These are phyloP conservation scores for Lichenostomus cassidix DNA, from an alignment of 2,113 vertebrate genomes.

Conservation along the genomic window DNA sequence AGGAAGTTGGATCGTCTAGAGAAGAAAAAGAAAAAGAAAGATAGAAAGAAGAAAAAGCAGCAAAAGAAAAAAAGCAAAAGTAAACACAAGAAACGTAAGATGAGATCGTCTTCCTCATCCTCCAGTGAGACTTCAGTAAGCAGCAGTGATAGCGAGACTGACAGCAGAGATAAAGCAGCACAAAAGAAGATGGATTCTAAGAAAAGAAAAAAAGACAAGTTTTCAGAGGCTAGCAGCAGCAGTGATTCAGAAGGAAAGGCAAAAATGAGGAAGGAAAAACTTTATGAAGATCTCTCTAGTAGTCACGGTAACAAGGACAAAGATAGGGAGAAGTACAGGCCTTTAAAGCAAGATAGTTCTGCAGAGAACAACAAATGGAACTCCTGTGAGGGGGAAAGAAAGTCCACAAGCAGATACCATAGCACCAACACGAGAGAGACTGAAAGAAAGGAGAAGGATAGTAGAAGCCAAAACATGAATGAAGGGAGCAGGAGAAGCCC, in stretches of 20 bases:
- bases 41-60: constrained; percentile 85
- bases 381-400: constrained; percentile 67
- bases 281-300: constrained; percentile 64
- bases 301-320: constrained; percentile 70
- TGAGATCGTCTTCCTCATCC: constrained; percentile 68
- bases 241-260: constrained; percentile 74
- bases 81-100: constrained; percentile 85
- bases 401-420: constrained; percentile 68
- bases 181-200: constrained; percentile 79
- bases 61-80: constrained; percentile 85
- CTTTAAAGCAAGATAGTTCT: constrained; percentile 62
- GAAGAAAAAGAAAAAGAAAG: constrained; percentile 86
- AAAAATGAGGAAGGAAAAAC: constrained; percentile 74
- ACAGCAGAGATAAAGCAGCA: constrained; percentile 74
- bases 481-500: constrained; percentile 47
- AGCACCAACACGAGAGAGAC: constrained; percentile 56
- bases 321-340: constrained; percentile 53
- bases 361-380: constrained; percentile 60
- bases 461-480: constrained; percentile 70
- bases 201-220: constrained; percentile 78
- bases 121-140: constrained; percentile 77
- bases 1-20: constrained; percentile 96
- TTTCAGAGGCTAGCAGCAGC: constrained; percentile 74
- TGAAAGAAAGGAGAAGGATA: constrained; percentile 51
- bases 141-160: constrained; percentile 79